These are phyloP conservation scores for Rhorus exstirpatorius DNA, from an alignment of 2,888 invertebrate species.

Conservation along the genomic window DNA sequence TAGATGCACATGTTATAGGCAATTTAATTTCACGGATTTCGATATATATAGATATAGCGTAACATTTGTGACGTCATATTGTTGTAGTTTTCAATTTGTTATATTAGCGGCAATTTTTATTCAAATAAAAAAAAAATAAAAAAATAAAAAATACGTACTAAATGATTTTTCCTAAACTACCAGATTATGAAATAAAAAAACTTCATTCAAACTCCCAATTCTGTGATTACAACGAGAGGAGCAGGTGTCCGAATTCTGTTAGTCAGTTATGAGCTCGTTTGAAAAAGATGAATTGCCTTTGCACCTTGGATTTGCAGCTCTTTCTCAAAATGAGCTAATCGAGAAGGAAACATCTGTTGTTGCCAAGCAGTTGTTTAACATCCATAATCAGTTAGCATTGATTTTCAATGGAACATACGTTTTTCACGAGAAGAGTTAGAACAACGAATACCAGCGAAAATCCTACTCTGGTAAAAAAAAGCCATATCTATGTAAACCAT, in stretches of 20 bases:
- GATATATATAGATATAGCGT: no score
- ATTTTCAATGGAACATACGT: constrained; percentile 65
- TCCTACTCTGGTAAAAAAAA: constrained; percentile 74
- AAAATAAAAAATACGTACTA: no score
- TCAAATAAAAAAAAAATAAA: no score
- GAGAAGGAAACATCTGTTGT: constrained; percentile 63
- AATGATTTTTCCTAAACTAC: no score
- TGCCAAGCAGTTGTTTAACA: constrained; percentile 58
- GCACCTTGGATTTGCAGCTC: constrained; percentile 62
- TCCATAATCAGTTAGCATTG: constrained; percentile 59
- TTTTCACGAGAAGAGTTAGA: constrained; percentile 70
- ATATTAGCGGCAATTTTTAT: no score
- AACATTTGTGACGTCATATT: no score
- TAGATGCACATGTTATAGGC: no score
- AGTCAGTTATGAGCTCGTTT: constrained; percentile 68
- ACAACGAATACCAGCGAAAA: constrained; percentile 69
- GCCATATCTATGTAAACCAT: constrained; percentile 73
- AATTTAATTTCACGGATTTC: no score
- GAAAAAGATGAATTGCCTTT: constrained; percentile 71
- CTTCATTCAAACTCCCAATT: no score
- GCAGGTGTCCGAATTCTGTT: constrained; percentile 68
- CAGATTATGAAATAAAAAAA: no score
- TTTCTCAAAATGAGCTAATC: constrained; percentile 65
- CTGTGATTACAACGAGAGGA: constrained; percentile 62
- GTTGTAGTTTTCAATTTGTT: no score